phyloP scores from a whole-genome alignment of 2,113 vertebrate genomes.

The Opisthocomus hoazin region DNA sequence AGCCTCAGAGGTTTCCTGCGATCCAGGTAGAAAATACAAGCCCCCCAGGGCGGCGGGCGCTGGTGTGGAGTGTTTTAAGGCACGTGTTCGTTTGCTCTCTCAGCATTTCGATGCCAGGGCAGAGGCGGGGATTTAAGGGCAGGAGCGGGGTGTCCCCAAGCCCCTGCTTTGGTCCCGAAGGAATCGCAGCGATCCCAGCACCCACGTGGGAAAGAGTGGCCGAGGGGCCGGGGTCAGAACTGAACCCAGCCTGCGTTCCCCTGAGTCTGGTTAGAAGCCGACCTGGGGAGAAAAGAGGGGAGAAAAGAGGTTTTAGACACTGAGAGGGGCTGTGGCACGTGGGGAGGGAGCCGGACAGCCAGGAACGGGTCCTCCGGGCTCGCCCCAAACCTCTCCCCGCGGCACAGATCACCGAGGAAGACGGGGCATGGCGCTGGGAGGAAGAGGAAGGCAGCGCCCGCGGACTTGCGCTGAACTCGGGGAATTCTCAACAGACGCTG shows the following conservation, averaged over 20 bases:
- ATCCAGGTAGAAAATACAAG: background rate
- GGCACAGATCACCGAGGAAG: background rate
- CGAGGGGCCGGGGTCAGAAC: conserved; percentile 43
- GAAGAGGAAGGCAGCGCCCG: background rate
- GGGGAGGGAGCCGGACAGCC: background rate
- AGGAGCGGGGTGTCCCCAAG: background rate
- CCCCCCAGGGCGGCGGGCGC: background rate
- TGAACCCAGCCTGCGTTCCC: conserved; percentile 71
- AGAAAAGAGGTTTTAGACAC: fast-evolving
- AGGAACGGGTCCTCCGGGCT: fast-evolving
- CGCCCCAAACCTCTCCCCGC: background rate
- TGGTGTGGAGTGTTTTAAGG: background rate
- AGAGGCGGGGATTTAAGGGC: background rate
- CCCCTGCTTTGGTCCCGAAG: background rate
- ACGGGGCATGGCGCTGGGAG: background rate
- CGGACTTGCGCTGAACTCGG: fast-evolving
- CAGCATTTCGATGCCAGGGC: fast-evolving
- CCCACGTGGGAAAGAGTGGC: fast-evolving
- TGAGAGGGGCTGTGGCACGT: fast-evolving
- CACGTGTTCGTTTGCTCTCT: background rate
- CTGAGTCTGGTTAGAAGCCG: conserved; percentile 39
- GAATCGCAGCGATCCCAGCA: background rate
- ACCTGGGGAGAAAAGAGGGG: background rate
- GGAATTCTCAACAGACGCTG: fast-evolving
- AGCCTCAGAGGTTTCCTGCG: background rate